Evolutionary conservation across 2,888 invertebrate species (phyloP).

Genomic region (Epinotia bilunana): DNA sequence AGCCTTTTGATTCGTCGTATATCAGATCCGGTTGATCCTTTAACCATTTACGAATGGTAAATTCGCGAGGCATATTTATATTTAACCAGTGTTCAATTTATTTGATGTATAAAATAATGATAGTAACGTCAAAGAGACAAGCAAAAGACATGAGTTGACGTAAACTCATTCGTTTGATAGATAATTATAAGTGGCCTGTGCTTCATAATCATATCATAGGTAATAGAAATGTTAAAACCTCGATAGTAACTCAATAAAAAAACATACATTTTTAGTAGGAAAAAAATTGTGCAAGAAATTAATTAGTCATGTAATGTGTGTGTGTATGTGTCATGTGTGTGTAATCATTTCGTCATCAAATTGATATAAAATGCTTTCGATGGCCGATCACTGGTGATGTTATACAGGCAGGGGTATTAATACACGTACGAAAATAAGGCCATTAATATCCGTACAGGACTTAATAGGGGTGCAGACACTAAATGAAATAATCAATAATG

Average conservation of each 20-base stretch:
- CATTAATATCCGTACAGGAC: no score
- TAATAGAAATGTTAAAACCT: constrained; percentile 8
- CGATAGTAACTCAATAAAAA: background rate
- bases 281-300: background rate
- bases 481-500: no score
- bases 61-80: background rate
- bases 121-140: background rate
- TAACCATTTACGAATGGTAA: background rate
- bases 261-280: background rate
- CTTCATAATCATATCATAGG: constrained; percentile 1
- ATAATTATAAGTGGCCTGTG: background rate
- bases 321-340: no score
- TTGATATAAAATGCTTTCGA: no score
- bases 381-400: no score
- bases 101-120: background rate
- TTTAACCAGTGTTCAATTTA: background rate
- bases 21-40: background rate
- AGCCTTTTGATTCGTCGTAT: background rate
- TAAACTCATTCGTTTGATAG: constrained; percentile 3
- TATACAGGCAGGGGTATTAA: no score
- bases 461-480: no score
- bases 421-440: no score
- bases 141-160: background rate
- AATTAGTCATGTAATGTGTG: background rate
- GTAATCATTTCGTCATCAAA: constrained; percentile 1